phyloP scores from a whole-genome alignment of 2,113 vertebrate genomes.

The Pan troglodytes region DNA sequence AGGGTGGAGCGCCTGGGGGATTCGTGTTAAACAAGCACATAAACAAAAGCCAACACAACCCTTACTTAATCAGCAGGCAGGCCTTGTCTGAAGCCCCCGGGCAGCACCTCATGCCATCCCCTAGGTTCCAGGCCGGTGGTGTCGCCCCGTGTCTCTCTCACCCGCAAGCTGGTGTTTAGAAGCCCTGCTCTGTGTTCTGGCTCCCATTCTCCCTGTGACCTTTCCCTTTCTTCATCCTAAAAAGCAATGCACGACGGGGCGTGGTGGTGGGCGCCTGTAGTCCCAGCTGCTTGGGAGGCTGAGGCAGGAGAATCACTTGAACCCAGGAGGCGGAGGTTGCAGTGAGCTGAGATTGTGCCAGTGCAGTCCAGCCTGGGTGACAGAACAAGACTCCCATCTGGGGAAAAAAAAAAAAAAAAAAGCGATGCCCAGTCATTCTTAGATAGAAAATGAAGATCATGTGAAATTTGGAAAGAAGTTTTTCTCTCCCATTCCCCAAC shows the following conservation, averaged over 20 bases:
- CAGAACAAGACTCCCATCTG: too few species aligned
- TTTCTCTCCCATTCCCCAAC: fast-evolving
- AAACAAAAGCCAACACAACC: fast-evolving
- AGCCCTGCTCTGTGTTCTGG: fast-evolving
- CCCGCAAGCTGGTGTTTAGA: fast-evolving
- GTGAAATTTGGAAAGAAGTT: background rate
- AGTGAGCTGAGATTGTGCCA: too few species aligned
- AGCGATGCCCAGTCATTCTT: too few species aligned
- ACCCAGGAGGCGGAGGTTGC: too few species aligned
- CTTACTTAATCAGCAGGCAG: fast-evolving
- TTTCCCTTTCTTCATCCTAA: background rate
- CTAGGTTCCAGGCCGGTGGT: background rate
- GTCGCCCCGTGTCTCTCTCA: fast-evolving
- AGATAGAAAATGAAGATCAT: background rate
- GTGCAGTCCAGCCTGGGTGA: too few species aligned
- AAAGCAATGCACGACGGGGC: fast-evolving
- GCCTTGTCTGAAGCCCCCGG: fast-evolving
- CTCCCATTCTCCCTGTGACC: fast-evolving
- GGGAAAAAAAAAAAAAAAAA: too few species aligned
- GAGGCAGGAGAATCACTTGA: too few species aligned
- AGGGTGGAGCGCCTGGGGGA: background rate
- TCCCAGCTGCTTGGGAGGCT: too few species aligned
- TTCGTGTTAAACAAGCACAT: background rate
- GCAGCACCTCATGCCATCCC: too few species aligned
- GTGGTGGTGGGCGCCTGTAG: too few species aligned